A percentile compares a stretch with the other conserved stretches of the same genome.
Conservation (phyloP, 2,888 invertebrate genomes). For the Pseudococcus longispinus region DNA sequence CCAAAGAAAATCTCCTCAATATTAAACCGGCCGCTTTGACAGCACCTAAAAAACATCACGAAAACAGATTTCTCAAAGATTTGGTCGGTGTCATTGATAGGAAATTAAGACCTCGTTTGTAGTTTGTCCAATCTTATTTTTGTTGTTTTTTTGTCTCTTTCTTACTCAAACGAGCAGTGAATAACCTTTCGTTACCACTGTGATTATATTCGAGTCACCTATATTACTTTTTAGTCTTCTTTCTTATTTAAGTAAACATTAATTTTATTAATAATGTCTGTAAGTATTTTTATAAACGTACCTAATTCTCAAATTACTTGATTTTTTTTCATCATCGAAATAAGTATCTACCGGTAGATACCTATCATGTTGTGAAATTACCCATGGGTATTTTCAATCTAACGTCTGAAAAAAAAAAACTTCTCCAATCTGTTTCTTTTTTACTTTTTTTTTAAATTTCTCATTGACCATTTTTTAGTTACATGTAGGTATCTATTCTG, state of each 20-base stretch:
- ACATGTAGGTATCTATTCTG: no score
- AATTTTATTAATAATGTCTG: background rate
- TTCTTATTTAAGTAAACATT: background rate
- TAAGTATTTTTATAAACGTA: no score
- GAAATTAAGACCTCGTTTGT: background rate
- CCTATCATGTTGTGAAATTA: no score
- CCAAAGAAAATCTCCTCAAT: background rate
- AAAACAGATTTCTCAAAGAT: background rate
- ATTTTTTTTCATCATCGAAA: no score
- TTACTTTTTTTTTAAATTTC: no score
- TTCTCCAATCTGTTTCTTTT: no score
- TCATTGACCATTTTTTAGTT: no score
- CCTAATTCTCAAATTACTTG: no score
- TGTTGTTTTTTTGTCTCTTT: background rate
- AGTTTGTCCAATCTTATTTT: background rate
- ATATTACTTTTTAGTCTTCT: background rate
- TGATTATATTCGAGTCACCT: constrained; percentile 31
- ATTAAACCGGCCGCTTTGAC: background rate
- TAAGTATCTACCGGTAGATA: no score
- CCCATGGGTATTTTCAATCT: no score
- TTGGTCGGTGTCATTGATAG: background rate
- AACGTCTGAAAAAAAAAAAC: no score
- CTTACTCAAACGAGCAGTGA: constrained; percentile 1
- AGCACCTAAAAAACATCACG: background rate
- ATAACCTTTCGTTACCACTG: constrained; percentile 17